Conservation (phyloP, 2,888 invertebrate genomes). For the Gonocerus acuteangulatus region DNA sequence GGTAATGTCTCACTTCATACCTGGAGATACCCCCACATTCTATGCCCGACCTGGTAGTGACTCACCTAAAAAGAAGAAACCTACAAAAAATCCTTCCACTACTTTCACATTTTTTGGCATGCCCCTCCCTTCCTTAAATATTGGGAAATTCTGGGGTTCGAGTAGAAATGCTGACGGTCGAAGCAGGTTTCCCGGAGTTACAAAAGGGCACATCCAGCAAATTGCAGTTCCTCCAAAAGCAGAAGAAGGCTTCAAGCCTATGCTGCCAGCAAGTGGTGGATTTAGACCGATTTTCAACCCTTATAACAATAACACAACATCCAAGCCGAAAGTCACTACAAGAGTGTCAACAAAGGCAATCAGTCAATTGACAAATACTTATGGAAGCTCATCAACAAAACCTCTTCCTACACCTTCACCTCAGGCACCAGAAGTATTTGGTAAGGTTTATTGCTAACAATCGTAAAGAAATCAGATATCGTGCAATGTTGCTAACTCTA, state of each 20-base stretch:
- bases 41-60: conserved; percentile 44
- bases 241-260: conserved; percentile 67
- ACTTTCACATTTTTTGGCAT: conserved; percentile 75
- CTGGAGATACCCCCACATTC: conserved; percentile 55
- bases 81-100: conserved; percentile 40
- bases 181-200: conserved; percentile 28
- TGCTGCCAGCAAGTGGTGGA: conserved; percentile 64
- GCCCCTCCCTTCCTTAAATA: conserved; percentile 64
- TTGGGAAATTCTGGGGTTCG: conserved; percentile 55
- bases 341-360: neutral
- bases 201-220: conserved; percentile 42
- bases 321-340: neutral
- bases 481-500: too few species aligned
- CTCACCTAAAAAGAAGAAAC: conserved; percentile 40
- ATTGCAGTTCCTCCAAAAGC: conserved; percentile 51
- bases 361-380: neutral
- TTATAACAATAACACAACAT: conserved; percentile 38
- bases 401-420: too few species aligned
- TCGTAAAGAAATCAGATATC: too few species aligned
- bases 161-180: conserved; percentile 37
- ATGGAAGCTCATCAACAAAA: too few species aligned
- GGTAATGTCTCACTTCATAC: conserved; percentile 45
- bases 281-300: conserved; percentile 61
- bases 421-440: too few species aligned
- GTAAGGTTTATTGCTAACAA: too few species aligned